phyloP scores from a whole-genome alignment of 2,113 vertebrate species.

The Austrofundulus limnaeus region DNA sequence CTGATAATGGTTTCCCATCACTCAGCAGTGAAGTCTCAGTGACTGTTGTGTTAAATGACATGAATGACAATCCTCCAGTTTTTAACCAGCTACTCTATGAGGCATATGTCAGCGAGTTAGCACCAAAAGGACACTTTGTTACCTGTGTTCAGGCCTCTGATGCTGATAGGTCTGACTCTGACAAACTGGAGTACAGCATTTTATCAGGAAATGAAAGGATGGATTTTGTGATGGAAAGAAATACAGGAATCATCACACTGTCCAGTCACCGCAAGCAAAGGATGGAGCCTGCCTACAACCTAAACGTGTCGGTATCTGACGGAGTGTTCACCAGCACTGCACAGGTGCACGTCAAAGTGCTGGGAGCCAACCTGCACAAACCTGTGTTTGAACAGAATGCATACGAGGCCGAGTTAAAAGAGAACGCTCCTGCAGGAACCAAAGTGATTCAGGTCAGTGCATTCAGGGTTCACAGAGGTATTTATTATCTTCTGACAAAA shows the following conservation, averaged over 20 bases:
- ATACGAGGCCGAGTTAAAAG: constrained; percentile 89
- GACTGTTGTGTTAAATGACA: constrained; percentile 86
- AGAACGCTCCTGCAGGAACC: constrained; percentile 86
- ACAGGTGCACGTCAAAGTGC: constrained; percentile 89
- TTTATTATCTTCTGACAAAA: background rate
- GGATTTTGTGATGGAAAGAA: constrained; percentile 89
- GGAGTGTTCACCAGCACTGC: constrained; percentile 95
- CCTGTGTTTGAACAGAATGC: constrained; percentile 88
- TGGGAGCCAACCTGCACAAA: constrained; percentile 89
- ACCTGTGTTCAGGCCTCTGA: constrained; percentile 95
- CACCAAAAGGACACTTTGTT: constrained; percentile 92
- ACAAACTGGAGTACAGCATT: constrained; percentile 90
- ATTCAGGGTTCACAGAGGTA: background rate
- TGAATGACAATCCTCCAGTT: constrained; percentile 94
- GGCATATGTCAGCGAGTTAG: constrained; percentile 92
- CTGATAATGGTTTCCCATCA: constrained; percentile 91
- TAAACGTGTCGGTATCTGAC: constrained; percentile 95
- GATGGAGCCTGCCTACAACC: constrained; percentile 89
- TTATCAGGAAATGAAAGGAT: constrained; percentile 92
- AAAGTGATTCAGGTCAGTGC: constrained; percentile 86
- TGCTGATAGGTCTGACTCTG: constrained; percentile 89
- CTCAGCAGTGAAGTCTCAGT: constrained; percentile 89
- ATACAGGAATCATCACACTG: constrained; percentile 86
- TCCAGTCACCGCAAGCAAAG: constrained; percentile 89
- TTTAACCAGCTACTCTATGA: constrained; percentile 97